Percentiles rank a stretch among this genome's conserved stretches.
Conservation (phyloP, 2,113 vertebrate species). For the Eulemur rufifrons region DNA sequence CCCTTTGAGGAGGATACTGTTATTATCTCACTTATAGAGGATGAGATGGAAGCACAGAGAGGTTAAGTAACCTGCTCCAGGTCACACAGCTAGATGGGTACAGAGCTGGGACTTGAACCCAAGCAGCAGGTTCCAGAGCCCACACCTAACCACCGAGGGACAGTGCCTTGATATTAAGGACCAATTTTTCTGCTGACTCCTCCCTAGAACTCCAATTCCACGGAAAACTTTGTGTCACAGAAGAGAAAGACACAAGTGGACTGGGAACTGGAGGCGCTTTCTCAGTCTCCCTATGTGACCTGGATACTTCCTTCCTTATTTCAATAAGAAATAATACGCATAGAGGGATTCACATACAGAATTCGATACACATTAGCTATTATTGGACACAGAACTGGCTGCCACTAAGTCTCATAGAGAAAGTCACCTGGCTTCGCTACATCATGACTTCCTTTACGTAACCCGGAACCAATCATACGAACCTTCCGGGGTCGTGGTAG, state of each 20-base stretch:
- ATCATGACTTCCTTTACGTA: neutral
- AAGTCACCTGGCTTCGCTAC: neutral
- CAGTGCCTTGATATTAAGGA: neutral
- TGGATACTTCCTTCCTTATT: neutral
- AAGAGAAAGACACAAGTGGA: neutral
- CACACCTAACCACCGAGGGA: neutral
- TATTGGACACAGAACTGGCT: neutral
- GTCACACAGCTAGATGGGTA: neutral
- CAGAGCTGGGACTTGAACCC: neutral
- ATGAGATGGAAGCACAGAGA: neutral
- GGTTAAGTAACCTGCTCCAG: neutral
- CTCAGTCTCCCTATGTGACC: neutral
- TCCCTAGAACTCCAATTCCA: neutral
- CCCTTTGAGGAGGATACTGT: neutral
- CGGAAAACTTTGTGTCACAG: neutral
- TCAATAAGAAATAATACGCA: neutral
- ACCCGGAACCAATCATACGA: fast-evolving
- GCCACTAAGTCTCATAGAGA: too few relatives aligned
- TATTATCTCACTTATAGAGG: neutral
- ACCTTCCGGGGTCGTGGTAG: neutral
- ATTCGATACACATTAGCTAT: neutral
- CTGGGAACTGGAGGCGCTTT: neutral
- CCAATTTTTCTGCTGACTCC: neutral
- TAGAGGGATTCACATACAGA: neutral
- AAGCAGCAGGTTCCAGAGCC: neutral